A percentile compares a stretch with the other conserved stretches of the same genome.
Conservation (phyloP, 2,113 vertebrate genomes). For the Lasiurus borealis region DNA sequence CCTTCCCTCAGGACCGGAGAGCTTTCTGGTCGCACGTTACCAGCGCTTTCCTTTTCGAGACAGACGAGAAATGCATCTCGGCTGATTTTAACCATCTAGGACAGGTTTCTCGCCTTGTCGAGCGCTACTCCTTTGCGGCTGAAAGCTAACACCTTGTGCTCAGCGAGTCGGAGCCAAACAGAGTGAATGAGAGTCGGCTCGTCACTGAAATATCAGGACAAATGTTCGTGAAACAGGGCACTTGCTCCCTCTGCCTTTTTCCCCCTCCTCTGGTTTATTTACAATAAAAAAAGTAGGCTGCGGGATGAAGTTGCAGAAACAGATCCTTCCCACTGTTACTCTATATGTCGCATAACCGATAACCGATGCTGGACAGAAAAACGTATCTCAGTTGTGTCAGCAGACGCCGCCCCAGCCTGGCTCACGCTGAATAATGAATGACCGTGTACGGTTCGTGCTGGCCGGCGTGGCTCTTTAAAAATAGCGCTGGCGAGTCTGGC, state of each 20-base stretch:
- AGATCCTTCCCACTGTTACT: conserved; percentile 65
- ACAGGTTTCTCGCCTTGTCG: conserved; percentile 64
- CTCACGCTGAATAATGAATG: conserved; percentile 69
- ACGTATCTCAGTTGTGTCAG: conserved; percentile 23
- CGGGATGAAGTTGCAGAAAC: conserved; percentile 71
- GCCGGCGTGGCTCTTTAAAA: conserved; percentile 36
- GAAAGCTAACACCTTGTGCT: conserved; percentile 73
- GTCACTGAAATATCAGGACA: conserved; percentile 69
- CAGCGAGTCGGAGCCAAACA: conserved; percentile 58
- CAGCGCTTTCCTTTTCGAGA: conserved; percentile 52
- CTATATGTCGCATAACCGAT: conserved; percentile 60
- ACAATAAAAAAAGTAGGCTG: conserved; percentile 71
- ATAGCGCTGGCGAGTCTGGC: neutral
- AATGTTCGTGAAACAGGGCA: conserved; percentile 67
- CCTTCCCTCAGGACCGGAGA: neutral
- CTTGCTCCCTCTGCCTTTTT: conserved; percentile 32
- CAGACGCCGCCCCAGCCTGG: neutral
- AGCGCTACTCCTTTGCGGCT: conserved; percentile 45
- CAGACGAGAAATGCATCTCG: conserved; percentile 31
- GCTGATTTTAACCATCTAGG: conserved; percentile 59
- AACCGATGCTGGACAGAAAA: conserved; percentile 50
- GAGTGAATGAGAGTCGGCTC: conserved; percentile 58
- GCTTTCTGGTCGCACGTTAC: neutral
- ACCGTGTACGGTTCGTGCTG: neutral
- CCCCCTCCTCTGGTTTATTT: conserved; percentile 59